These are phyloP conservation scores for Gambelia wislizenii DNA, from an alignment of 2,797 vertebrate genomes.

Conservation along the genomic window DNA sequence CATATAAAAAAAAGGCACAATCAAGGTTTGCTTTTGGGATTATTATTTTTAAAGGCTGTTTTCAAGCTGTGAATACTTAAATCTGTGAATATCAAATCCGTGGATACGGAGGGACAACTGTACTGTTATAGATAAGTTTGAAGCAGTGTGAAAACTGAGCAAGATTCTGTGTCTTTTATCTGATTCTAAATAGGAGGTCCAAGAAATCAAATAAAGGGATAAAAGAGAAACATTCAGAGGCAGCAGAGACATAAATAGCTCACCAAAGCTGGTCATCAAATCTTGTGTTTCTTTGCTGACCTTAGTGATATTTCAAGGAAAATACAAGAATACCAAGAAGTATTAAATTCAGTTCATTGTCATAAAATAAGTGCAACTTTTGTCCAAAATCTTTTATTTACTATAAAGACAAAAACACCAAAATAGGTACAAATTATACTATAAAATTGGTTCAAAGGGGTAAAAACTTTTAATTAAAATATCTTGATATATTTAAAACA, in stretches of 20 bases:
- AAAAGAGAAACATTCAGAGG: background rate
- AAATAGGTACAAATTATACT: slow-evolving; percentile 92
- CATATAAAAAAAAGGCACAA: no score
- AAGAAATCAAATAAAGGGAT: background rate
- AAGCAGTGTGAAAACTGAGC: background rate
- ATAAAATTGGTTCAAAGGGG: slow-evolving; percentile 91
- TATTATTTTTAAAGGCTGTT: no score
- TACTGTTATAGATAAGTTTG: background rate
- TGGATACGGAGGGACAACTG: no score
- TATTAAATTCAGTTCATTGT: slow-evolving; percentile 10
- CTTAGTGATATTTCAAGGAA: background rate
- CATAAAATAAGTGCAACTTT: slow-evolving; percentile 64
- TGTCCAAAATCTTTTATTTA: slow-evolving; percentile 91
- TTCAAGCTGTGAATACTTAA: no score
- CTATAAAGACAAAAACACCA: slow-evolving; percentile 91
- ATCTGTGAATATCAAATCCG: no score
- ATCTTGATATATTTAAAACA: slow-evolving; percentile 91
- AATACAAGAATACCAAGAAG: slow-evolving; percentile 25
- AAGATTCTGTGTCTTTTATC: background rate
- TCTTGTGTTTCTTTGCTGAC: background rate
- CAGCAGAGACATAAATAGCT: background rate
- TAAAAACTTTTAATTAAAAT: slow-evolving; percentile 93
- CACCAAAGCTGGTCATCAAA: background rate
- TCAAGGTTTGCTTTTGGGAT: no score
- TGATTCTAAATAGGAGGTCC: background rate